A percentile compares a stretch with the other conserved stretches of the same genome.
phyloP scores from a whole-genome alignment of 2,113 vertebrate genomes.

The Aix galericulata region DNA sequence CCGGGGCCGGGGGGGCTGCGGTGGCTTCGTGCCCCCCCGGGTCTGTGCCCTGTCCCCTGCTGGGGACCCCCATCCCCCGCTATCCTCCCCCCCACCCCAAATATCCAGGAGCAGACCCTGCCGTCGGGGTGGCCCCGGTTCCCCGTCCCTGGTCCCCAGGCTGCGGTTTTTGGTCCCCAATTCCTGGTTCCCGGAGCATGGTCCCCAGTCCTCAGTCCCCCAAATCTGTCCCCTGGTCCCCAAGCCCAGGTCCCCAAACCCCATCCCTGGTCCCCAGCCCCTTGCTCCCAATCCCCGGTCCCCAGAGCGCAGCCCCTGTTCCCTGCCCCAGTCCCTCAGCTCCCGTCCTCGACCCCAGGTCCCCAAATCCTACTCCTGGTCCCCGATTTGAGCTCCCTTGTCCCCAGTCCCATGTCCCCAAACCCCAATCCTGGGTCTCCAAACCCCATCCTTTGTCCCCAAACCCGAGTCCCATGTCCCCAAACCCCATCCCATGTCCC shows the following conservation, averaged over 20 bases:
- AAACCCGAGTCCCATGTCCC: too few species aligned
- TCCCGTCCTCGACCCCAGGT: neutral
- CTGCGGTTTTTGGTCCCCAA: accelerated
- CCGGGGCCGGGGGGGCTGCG: neutral
- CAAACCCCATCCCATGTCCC: neutral
- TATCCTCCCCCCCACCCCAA: neutral
- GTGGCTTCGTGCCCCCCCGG: neutral
- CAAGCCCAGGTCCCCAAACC: too few species aligned
- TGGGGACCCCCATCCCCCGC: neutral
- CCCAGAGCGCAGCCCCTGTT: neutral
- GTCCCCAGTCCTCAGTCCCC: neutral
- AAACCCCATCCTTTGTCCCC: too few species aligned
- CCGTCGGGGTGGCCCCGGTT: neutral
- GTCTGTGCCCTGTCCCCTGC: neutral
- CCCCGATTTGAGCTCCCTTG: neutral
- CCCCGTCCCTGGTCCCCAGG: too few species aligned
- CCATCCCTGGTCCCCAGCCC: neutral
- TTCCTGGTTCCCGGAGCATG: accelerated
- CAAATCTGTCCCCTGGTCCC: too few species aligned
- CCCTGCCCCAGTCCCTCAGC: too few species aligned
- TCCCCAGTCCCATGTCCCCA: neutral
- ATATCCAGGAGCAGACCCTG: neutral
- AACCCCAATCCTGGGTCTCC: neutral
- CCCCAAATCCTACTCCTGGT: neutral
- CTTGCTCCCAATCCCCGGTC: neutral